phyloP scores from a whole-genome alignment of 2,888 invertebrate genomes.

The Agrochola lota region DNA sequence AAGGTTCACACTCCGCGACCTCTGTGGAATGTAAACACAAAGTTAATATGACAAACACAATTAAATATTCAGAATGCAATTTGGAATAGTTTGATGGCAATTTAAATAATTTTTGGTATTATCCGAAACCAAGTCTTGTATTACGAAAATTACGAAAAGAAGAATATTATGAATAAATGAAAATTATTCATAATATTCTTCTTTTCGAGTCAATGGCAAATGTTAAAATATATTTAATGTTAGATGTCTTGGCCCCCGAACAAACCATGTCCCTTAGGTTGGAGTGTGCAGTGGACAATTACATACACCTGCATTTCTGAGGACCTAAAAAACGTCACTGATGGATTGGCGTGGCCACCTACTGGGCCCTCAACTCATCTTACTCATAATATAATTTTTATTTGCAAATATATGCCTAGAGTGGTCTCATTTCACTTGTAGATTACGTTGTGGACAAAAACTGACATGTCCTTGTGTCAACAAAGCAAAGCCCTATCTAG shows the following conservation, averaged over 20 bases:
- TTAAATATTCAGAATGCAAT: conserved; percentile 46
- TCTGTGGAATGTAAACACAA: conserved; percentile 60
- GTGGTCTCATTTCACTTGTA: conserved; percentile 16
- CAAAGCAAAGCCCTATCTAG: conserved; percentile 1
- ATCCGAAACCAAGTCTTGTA: background rate
- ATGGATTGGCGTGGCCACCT: background rate
- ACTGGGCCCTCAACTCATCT: background rate
- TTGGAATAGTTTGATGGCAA: conserved; percentile 26
- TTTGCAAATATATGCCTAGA: background rate
- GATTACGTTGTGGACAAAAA: conserved; percentile 6
- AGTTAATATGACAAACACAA: conserved; percentile 46
- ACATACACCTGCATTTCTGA: too few relatives aligned
- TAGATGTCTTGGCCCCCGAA: background rate
- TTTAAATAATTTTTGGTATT: conserved; percentile 22
- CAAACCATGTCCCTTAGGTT: too few relatives aligned
- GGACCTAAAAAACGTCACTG: too few relatives aligned
- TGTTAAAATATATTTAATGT: background rate
- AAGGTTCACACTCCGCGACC: conserved; percentile 59
- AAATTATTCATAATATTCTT: background rate
- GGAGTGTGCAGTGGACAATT: too few relatives aligned
- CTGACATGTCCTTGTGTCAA: conserved; percentile 6
- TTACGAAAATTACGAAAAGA: conserved; percentile 15
- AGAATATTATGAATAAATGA: too few relatives aligned
- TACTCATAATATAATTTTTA: background rate
- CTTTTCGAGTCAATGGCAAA: too few relatives aligned